Base-by-base conservation (phyloP, 2,797 vertebrate species). In the Hydrolagus colliei region DNA sequence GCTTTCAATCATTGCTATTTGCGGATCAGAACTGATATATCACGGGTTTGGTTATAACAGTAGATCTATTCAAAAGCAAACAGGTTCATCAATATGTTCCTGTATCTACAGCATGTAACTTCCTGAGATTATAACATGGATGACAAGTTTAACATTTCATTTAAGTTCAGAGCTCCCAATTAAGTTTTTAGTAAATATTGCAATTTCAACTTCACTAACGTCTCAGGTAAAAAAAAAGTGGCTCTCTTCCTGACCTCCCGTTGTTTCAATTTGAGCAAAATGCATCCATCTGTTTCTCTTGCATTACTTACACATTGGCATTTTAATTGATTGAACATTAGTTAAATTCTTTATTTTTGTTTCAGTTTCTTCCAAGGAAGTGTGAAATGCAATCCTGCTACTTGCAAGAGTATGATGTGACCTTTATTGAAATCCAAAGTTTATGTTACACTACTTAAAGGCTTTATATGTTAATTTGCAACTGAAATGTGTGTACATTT, bases 271-370 rank as follows among this genome's bases (percentile, higher is more conserved):
- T 84, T 52, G 9, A 68, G 18, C 52, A 35, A 63, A 71, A 10
- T 68, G 65, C 78, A 80, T 80, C 22, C 77, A 79, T 79, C 20
- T 62, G 63, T 79, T 22, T 79, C 62, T 14, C 22, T 16, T 80
- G 32, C 62, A 61, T 80, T 67, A 10, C 18, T 80, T 80, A 22
- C 62, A 65, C 78, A 80, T 16, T 16, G n/a, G 27, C 22, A 63
- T 79, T 27, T 2, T 75, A 63, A 59, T 63, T 63, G 12, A 27
- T 79, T 62, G 59, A 67, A 32, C 67, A 14, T 12, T 62, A 65
- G 20, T 65, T 14, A 14, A 62, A 61, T 79, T 79, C 77, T 4
- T 27, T 52, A 52, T 52, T 52, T 52, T 52, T 52, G 41, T 52
- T 52, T 52, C 41, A 52, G 27, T 27, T 27, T 27, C 27, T 27